Conservation (phyloP, 92 coral and sea anemone species). For the Palythoa grandiflora region DNA sequence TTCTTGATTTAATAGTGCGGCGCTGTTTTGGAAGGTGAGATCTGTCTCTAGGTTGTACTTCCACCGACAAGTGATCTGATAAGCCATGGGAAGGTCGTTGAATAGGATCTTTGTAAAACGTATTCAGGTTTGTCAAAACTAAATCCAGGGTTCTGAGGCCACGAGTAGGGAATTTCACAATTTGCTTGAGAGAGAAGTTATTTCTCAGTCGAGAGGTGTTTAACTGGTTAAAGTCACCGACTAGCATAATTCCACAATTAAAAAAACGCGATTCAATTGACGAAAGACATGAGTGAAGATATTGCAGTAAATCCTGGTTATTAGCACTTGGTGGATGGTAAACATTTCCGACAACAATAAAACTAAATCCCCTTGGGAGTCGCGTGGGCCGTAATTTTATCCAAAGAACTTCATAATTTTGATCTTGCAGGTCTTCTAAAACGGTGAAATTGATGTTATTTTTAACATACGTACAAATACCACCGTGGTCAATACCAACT, state of each 20-base stretch:
- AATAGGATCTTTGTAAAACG: neutral
- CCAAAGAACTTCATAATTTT: conserved; percentile 43
- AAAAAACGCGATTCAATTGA: conserved; percentile 13
- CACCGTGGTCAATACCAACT: conserved; percentile 40
- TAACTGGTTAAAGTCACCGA: conserved; percentile 9
- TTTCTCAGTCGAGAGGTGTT: neutral
- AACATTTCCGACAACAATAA: conserved; percentile 53
- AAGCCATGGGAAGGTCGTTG: conserved; percentile 7
- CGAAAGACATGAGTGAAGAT: neutral
- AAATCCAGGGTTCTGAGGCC: too few species aligned
- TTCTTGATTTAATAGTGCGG: conserved; percentile 4
- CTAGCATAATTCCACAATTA: neutral
- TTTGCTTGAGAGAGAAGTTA: neutral
- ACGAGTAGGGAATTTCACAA: too few species aligned
- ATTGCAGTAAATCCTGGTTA: conserved; percentile 35
- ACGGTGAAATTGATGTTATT: conserved; percentile 46
- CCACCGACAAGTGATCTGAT: neutral
- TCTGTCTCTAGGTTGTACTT: neutral
- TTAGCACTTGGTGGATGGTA: conserved; percentile 69
- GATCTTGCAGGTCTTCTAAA: conserved; percentile 39
- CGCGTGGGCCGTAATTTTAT: conserved; percentile 44
- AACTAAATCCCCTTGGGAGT: conserved; percentile 67
- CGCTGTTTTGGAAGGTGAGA: conserved; percentile 7
- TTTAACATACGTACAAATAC: conserved; percentile 40
- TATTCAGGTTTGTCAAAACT: too few species aligned